Evolutionary conservation across 2,888 invertebrate genomes (phyloP), one percentile per base, ranked within the genome.

Genomic region (Altica lythri): DNA sequence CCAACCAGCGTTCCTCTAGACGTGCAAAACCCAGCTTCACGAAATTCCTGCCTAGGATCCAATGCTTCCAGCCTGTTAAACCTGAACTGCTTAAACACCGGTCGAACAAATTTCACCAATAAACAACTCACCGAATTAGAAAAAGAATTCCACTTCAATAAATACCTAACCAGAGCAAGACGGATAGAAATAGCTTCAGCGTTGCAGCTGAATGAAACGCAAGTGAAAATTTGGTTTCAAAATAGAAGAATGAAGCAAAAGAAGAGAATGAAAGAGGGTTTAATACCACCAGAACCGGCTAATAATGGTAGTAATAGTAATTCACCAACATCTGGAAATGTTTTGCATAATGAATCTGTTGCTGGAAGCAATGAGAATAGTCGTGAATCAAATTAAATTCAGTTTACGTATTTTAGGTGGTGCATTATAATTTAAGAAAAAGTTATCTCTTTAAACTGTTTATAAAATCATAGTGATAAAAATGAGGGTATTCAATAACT

Each of bases 111-210:
- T 80, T 99, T 99, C 81, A 97, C 97, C 64, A 99, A 98, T 79
- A 98, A 98, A 78, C 99, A 99, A 77, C 85, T 99, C 61, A 99
- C 98, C 1, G 99, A 99, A 78, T 83, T 99, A 63, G 99, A 99
- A 77, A 99, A 99, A 75, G 98, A 99, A 78, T 99, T 98, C 80
- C 98, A 98, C 77, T 98, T 96, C 79, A 97, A 97, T 81, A 97
- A 96, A 79, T 99, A 99, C 81, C 85, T 99, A 71, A 99, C 98
- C 29, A 81, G 98, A 66, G 97, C 96, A 29, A 81, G 98, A 63
- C 84, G 99, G 68, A 97, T 98, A 75, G 99, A 99, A 79, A 99
- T 99, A 65, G 99, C 99, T 0, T 92, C 94, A 2, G 91, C 95
- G 2, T 79, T 99, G 49, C 94, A 95, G 72, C 85, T 99, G 46